Evolutionary conservation across 2,113 vertebrate species (phyloP).

Genomic region (human (Homo sapiens)): GRCh38 chrX:99705001-99705500

Average conservation of each 20-base stretch:
- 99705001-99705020: conserved; percentile 6
- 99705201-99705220: background rate
- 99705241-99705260: background rate
- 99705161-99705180: background rate
- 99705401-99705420: background rate
- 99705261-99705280: background rate
- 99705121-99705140: background rate
- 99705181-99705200: background rate
- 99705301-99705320: background rate
- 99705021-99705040: background rate
- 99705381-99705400: background rate
- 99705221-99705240: background rate
- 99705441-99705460: background rate
- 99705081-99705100: background rate
- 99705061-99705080: background rate
- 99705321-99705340: background rate
- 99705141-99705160: background rate
- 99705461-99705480: background rate
- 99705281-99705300: background rate
- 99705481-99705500: background rate
- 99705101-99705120: background rate
- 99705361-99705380: background rate
- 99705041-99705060: background rate
- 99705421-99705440: background rate
- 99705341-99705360: background rate